Conservation (phyloP, 2,888 invertebrate genomes). For the Pristionchus arcanus region DNA sequence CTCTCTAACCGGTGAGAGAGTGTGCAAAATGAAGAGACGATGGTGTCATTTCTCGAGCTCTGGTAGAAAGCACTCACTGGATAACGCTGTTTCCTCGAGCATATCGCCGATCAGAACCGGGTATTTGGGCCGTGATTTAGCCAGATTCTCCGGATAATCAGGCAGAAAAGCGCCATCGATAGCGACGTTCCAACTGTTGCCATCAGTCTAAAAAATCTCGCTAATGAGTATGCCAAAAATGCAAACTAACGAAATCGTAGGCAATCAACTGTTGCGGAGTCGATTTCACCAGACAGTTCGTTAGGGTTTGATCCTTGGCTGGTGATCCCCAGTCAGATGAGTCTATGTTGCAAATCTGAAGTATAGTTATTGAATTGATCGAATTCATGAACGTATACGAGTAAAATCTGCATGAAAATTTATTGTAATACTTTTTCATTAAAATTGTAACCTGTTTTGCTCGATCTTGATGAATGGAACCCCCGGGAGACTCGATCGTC, state of each 20-base stretch:
- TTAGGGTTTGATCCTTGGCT: neutral
- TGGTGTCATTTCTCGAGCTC: too few relatives aligned
- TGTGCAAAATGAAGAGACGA: too few relatives aligned
- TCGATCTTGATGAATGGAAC: neutral
- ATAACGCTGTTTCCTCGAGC: neutral
- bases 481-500: slow-evolving; percentile 13
- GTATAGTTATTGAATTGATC: neutral
- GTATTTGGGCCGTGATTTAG: neutral
- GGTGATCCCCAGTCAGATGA: neutral
- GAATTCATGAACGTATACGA: too few relatives aligned
- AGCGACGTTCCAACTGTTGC: neutral
- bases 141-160: slow-evolving; percentile 23
- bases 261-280: neutral
- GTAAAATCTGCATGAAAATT: too few relatives aligned
- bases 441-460: neutral
- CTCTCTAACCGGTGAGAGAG: too few relatives aligned
- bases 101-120: neutral
- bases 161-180: slow-evolving; percentile 25
- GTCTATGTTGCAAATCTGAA: slow-evolving; percentile 16
- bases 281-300: neutral
- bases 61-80: neutral
- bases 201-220: neutral
- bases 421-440: too few relatives aligned
- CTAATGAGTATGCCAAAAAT: neutral
- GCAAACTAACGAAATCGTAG: neutral